A percentile compares a stretch with the other conserved stretches of the same genome.
Conservation (phyloP, 2,888 invertebrate species). For the Halocaridina rubra region DNA sequence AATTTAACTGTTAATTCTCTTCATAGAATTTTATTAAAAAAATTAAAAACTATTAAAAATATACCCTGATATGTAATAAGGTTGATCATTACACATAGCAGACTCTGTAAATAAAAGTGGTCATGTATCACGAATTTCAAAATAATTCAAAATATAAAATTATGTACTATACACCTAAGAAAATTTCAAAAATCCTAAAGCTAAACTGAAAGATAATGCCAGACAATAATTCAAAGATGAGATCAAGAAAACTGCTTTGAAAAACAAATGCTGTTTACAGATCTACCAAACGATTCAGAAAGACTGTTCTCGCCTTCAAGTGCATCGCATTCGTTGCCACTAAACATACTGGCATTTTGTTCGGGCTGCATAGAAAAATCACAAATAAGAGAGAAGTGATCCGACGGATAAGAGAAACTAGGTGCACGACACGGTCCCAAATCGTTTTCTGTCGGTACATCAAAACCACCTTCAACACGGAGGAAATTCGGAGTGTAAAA, state of each 20-base stretch:
- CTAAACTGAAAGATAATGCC: too few species aligned
- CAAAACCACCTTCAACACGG: conserved; percentile 73
- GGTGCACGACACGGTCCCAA: conserved; percentile 78
- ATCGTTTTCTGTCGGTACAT: conserved; percentile 76
- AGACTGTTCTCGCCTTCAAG: neutral
- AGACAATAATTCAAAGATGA: too few species aligned
- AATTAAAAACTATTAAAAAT: too few species aligned
- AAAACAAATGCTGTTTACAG: neutral
- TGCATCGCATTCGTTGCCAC: neutral
- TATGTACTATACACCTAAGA: too few species aligned
- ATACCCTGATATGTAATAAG: too few species aligned
- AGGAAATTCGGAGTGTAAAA: conserved; percentile 73
- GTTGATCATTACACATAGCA: too few species aligned
- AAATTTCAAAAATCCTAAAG: too few species aligned
- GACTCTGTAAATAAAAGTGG: too few species aligned
- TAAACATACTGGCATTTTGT: neutral
- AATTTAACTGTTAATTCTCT: too few species aligned
- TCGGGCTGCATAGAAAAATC: conserved; percentile 70
- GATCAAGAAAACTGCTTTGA: neutral
- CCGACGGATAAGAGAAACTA: conserved; percentile 78
- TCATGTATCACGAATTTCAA: too few species aligned
- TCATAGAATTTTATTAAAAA: too few species aligned
- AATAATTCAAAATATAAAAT: too few species aligned
- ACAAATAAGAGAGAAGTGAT: conserved; percentile 80
- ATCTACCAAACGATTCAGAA: neutral